Conservation (phyloP, 2,113 vertebrate genomes). For the Pseudolaguvia tuberculata region DNA sequence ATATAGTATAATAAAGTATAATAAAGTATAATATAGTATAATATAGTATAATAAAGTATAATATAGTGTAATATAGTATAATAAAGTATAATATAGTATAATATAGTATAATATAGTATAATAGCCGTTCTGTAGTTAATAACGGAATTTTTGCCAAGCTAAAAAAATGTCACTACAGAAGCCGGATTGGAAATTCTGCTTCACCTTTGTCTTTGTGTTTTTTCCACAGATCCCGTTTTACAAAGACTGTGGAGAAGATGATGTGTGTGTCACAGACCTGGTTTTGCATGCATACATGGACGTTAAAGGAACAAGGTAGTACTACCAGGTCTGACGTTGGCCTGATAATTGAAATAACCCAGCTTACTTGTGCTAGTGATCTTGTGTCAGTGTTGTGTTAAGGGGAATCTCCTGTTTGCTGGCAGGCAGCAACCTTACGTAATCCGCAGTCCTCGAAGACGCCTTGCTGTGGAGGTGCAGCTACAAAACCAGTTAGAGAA, state of each 20-base stretch:
- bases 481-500: conserved; percentile 87
- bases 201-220: background rate
- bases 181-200: background rate
- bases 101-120: too few relatives aligned
- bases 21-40: too few relatives aligned
- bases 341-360: background rate
- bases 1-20: too few relatives aligned
- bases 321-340: background rate
- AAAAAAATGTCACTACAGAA: background rate
- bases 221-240: conserved; percentile 83
- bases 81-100: too few relatives aligned
- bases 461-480: conserved; percentile 73
- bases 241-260: conserved; percentile 90
- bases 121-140: too few relatives aligned
- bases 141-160: too few relatives aligned
- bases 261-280: conserved; percentile 83
- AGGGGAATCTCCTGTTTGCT: conserved; percentile 4
- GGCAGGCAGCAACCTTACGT: conserved; percentile 79
- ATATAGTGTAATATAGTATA: too few relatives aligned
- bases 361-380: background rate
- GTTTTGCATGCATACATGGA: conserved; percentile 77
- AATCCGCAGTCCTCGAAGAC: conserved; percentile 72
- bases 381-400: background rate
- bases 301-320: conserved; percentile 79
- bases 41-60: too few relatives aligned